Evolutionary conservation across 2,888 invertebrate species (phyloP), one percentile per base, ranked within the genome.

Genomic region (Chelonus formosanus): DNA sequence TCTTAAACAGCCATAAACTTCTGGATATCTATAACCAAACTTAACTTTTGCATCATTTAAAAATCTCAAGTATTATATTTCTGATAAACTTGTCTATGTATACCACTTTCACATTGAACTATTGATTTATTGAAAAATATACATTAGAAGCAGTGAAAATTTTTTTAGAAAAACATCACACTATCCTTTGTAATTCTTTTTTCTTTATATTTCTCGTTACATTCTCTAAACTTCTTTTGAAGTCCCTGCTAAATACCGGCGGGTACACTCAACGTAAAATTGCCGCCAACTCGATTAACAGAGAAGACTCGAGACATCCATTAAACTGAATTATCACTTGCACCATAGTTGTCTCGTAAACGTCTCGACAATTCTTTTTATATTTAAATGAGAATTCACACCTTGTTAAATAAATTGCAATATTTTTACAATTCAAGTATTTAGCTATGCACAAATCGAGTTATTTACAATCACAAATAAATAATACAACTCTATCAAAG

Each of bases 221-320:
- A 36, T 36, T 36, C 57, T 65, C 60, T 34, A 31, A 63, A 56
- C 66, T 64, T 63, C 60, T 47, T 59, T 44, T 60, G 63, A 63
- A 62, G 59, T 68, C 62, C 31, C 53, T 65, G 50, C 36, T 32
- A 61, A 64, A 70, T 66, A 57, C 56, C 54, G 59, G 45, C 65
- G 58, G 35, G 52, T 56, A 57, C 34, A n/a, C 47, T 58, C 62
- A 59, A 59, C 48, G 63, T 43, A 65, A 65, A 52, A 62, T 55
- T 56, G 45, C 31, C 52, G 36, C 52, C 47, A 43, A 50, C n/a
- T 36, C 50, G 40, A 68, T 52, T 50, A 59, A 59, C 50, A 5
- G 20, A 31, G n/a, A 58, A n/a, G n/a, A 5, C 47, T 10, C 36
- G 50, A 50, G 50, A 47, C 52, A 56, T 44, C 52, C 31, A 52